Evolutionary conservation across 2,113 vertebrate species (phyloP).

Genomic region (Agapornis roseicollis): DNA sequence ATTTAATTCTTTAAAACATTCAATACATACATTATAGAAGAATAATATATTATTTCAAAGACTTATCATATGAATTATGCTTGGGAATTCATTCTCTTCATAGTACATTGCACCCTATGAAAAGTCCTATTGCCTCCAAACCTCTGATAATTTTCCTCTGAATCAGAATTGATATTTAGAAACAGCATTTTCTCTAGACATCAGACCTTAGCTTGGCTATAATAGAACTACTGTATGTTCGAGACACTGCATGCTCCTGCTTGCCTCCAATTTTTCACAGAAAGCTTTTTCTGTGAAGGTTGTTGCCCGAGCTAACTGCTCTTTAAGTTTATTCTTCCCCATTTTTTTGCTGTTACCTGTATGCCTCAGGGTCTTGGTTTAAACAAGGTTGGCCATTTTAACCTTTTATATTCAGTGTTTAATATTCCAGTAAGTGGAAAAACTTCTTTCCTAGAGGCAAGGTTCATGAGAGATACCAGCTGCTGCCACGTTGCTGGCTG

Average conservation of each 20-base stretch:
- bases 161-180: not conserved
- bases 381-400: not conserved
- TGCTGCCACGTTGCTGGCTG: not conserved
- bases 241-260: not conserved
- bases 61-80: not conserved
- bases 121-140: not conserved
- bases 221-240: not conserved
- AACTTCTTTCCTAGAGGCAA: not conserved
- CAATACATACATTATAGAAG: rapidly evolving
- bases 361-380: not conserved
- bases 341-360: not conserved
- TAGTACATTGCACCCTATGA: not conserved
- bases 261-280: not conserved
- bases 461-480: not conserved
- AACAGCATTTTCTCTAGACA: not conserved
- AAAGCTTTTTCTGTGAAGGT: not conserved
- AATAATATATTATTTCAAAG: not conserved
- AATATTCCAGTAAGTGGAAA: not conserved
- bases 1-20: not conserved
- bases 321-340: not conserved
- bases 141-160: not conserved
- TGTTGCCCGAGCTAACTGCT: not conserved
- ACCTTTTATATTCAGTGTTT: not conserved
- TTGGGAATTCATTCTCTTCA: not conserved
- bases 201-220: not conserved